phyloP scores from a whole-genome alignment of 2,113 vertebrate genomes.

The Gopherus flavomarginatus region DNA sequence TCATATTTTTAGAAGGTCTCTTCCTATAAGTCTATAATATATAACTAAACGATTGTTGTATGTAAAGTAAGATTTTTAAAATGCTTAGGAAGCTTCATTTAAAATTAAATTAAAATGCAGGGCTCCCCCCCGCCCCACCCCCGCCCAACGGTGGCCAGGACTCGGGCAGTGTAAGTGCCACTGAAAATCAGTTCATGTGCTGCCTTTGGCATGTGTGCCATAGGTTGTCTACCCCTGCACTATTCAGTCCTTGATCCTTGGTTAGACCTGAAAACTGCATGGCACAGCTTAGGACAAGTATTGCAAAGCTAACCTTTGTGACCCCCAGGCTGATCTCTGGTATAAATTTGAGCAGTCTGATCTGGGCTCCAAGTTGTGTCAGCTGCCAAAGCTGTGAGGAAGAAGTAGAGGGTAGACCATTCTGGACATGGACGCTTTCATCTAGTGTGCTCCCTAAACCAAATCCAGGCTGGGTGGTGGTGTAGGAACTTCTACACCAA shows the following conservation, averaged over 20 bases:
- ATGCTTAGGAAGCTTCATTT: too few species aligned
- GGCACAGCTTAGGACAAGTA: accelerated
- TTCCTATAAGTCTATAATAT: too few species aligned
- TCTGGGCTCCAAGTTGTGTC: neutral
- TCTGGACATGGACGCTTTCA: neutral
- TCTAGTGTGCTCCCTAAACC: neutral
- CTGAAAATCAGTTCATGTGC: too few species aligned
- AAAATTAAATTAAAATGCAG: too few species aligned
- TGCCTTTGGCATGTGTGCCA: too few species aligned
- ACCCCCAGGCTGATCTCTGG: neutral
- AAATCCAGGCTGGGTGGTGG: neutral
- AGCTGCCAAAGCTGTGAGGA: neutral
- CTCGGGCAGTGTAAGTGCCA: too few species aligned
- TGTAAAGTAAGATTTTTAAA: too few species aligned
- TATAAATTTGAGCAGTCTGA: neutral
- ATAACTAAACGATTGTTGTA: too few species aligned
- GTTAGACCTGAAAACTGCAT: accelerated
- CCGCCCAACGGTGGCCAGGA: too few species aligned
- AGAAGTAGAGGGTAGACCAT: neutral
- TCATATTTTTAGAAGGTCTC: too few species aligned
- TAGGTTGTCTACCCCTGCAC: too few species aligned
- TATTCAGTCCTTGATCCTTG: accelerated
- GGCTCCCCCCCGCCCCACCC: too few species aligned
- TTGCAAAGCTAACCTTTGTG: accelerated
- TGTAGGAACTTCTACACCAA: neutral